These are phyloP conservation scores for Orcinus orca DNA, from an alignment of 2,113 vertebrate species.

Conservation along the genomic window DNA sequence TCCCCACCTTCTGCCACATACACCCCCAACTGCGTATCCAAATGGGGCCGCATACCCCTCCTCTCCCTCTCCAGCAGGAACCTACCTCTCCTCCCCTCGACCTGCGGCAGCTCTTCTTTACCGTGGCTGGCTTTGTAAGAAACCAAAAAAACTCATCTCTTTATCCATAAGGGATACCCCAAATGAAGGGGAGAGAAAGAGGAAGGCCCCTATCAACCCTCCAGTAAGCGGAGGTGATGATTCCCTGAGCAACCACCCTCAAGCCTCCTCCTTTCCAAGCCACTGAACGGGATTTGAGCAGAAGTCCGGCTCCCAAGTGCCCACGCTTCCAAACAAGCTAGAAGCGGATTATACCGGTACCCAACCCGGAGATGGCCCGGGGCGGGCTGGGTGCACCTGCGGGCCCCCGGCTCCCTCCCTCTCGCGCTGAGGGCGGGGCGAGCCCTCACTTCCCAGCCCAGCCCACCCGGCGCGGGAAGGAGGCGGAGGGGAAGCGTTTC, in stretches of 20 bases:
- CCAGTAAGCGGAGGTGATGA: background rate
- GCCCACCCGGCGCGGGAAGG: constrained; percentile 26
- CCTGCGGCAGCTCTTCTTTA: constrained; percentile 66
- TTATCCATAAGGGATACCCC: constrained; percentile 32
- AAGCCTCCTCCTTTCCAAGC: background rate
- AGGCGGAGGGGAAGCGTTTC: background rate
- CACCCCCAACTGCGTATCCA: background rate
- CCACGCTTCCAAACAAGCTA: constrained; percentile 75
- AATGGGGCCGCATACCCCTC: background rate
- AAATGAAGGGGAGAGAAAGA: background rate
- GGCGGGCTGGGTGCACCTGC: constrained; percentile 74
- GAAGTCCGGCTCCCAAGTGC: constrained; percentile 67
- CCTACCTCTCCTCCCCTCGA: constrained; percentile 75
- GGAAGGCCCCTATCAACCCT: background rate
- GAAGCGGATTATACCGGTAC: constrained; percentile 79
- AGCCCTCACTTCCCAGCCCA: constrained; percentile 4
- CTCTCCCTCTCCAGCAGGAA: constrained; percentile 25
- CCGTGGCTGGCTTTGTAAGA: constrained; percentile 52
- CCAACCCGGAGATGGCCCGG: constrained; percentile 70
- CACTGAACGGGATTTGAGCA: background rate
- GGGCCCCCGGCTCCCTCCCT: constrained; percentile 60
- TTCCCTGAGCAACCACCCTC: background rate
- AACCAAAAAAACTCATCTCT: constrained; percentile 39
- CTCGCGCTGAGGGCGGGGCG: constrained; percentile 58
- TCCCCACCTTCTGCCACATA: background rate